Conservation (phyloP, 2,797 vertebrate genomes). For the Decapterus maruadsi region DNA sequence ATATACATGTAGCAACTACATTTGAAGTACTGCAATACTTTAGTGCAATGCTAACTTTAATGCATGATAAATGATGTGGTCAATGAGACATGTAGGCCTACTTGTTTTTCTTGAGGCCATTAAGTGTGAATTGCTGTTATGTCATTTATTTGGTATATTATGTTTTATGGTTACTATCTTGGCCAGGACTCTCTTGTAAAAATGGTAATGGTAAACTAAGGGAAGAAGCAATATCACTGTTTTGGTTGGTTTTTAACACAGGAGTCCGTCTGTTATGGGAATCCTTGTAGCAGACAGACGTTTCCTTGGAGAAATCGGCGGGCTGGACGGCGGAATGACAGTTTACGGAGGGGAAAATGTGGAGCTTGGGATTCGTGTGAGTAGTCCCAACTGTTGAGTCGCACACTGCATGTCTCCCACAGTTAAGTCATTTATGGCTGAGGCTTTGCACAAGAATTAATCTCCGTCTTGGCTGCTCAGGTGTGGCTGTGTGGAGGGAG, state of each 20-base stretch:
- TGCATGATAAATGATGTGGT: no score
- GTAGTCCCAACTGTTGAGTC: neutral
- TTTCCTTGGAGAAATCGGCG: constrained; percentile 84
- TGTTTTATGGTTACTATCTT: no score
- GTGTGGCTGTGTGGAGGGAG: constrained; percentile 95
- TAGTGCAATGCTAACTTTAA: neutral
- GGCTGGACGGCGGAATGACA: constrained; percentile 83
- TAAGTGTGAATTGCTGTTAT: no score
- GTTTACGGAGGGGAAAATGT: constrained; percentile 88
- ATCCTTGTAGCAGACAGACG: constrained; percentile 83
- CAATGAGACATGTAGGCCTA: no score
- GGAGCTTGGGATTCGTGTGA: constrained; percentile 85
- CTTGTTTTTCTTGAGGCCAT: no score
- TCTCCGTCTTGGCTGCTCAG: constrained; percentile 66
- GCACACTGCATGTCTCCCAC: neutral
- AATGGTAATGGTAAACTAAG: no score
- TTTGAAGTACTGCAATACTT: neutral
- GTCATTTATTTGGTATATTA: no score
- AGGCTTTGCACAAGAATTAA: neutral
- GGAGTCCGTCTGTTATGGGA: constrained; percentile 87
- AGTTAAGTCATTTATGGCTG: no score
- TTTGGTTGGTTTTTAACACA: neutral
- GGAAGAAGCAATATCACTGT: neutral
- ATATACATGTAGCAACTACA: neutral
- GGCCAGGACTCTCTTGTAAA: no score